These are phyloP conservation scores for Leptopilina clavipes DNA, from an alignment of 1,140 invertebrate species.

Conservation along the genomic window DNA sequence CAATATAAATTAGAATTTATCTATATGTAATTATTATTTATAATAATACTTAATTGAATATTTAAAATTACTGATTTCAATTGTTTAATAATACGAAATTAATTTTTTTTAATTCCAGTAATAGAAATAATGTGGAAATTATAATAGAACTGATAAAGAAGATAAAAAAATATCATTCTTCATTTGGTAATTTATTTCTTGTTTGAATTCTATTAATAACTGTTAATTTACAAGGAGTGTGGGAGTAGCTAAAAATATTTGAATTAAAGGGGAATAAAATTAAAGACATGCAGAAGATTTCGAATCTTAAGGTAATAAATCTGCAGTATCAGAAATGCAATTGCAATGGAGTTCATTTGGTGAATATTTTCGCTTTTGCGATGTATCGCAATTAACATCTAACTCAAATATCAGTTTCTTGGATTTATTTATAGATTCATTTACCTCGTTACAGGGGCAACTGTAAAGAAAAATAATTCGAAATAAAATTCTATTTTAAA, in stretches of 20 bases:
- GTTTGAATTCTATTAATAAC: constrained; percentile 27
- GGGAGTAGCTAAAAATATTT: constrained; percentile 8
- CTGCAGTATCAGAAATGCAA: constrained; percentile 9
- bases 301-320: neutral
- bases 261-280: constrained; percentile 1
- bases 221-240: constrained; percentile 43
- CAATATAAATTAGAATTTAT: too few relatives aligned
- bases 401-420: constrained; percentile 57
- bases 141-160: too few relatives aligned
- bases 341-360: constrained; percentile 12
- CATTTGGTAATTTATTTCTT: constrained; percentile 35
- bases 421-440: constrained; percentile 50
- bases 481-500: neutral
- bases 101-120: neutral
- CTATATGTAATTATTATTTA: too few relatives aligned
- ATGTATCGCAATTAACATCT: constrained; percentile 46
- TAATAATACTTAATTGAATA: too few relatives aligned
- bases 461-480: constrained; percentile 58
- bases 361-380: neutral
- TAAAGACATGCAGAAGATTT: neutral
- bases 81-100: neutral
- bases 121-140: constrained; percentile 25
- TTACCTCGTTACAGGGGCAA: constrained; percentile 62
- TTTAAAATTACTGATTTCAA: neutral
- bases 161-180: constrained; percentile 30